Evolutionary conservation across 2,797 vertebrate species (phyloP).

Genomic region (Pseudochromis fuscus): DNA sequence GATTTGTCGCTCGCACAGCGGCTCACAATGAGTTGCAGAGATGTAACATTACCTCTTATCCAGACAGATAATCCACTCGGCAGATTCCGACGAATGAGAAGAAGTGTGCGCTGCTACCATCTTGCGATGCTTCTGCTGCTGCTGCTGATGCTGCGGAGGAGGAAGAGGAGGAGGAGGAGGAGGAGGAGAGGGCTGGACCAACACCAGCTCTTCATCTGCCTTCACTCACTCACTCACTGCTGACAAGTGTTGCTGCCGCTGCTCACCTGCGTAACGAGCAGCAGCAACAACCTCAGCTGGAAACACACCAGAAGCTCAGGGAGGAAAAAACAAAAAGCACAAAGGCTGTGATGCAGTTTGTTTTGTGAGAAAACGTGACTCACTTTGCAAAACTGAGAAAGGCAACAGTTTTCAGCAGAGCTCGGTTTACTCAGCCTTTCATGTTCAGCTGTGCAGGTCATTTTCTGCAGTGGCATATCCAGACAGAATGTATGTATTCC

Average conservation of each 20-base stretch:
- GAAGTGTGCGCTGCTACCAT: constrained; percentile 94
- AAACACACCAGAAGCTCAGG: neutral
- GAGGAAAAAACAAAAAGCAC: too few species aligned
- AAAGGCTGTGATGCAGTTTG: too few species aligned
- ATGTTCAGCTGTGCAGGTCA: neutral
- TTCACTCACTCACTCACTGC: constrained; percentile 51
- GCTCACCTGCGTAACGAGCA: constrained; percentile 33
- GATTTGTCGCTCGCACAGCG: neutral
- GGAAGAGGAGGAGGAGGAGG: constrained; percentile 33
- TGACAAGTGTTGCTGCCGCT: constrained; percentile 12
- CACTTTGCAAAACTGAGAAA: neutral
- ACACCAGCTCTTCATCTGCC: constrained; percentile 45
- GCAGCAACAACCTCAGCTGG: constrained; percentile 2
- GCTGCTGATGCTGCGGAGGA: constrained; percentile 33
- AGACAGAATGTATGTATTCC: neutral
- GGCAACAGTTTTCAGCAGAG: constrained; percentile 6
- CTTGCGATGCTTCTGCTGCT: constrained; percentile 76
- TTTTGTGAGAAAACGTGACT: constrained; percentile 9
- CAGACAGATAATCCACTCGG: constrained; percentile 95
- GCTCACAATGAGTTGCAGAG: neutral
- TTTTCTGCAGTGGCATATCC: neutral
- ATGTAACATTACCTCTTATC: constrained; percentile 91
- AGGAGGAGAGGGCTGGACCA: constrained; percentile 48
- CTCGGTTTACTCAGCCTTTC: neutral
- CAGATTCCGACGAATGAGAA: constrained; percentile 89